phyloP scores from a whole-genome alignment of 2,797 vertebrate genomes.

The Xiphorhynchus erythropygius region DNA sequence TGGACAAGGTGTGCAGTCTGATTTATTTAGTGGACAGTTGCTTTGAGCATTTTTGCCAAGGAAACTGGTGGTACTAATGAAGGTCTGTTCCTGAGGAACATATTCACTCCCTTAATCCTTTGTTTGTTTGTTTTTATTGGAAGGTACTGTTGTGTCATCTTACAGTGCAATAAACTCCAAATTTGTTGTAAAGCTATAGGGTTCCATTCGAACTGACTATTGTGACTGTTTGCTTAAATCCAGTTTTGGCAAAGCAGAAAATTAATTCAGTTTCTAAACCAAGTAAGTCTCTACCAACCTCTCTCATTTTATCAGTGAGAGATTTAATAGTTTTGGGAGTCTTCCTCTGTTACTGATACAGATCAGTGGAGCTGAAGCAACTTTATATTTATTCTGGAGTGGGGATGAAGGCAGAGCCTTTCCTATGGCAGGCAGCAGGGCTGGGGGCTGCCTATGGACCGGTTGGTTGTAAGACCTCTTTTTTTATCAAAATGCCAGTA shows the following conservation, averaged over 20 bases:
- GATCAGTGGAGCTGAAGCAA: neutral
- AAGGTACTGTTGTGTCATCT: neutral
- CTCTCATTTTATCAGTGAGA: constrained; percentile 30
- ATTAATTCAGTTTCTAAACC: constrained; percentile 10
- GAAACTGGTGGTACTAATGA: neutral
- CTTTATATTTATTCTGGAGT: neutral
- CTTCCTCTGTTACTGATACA: neutral
- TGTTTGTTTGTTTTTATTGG: fast-evolving
- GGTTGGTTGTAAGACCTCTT: neutral
- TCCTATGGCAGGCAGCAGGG: neutral
- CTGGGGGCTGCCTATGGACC: neutral
- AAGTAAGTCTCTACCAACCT: neutral
- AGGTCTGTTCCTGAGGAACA: neutral
- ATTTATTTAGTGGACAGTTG: neutral
- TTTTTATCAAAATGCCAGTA: neutral
- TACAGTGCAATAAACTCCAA: neutral
- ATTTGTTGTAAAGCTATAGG: neutral
- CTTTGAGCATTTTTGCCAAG: neutral
- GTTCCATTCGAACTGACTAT: neutral
- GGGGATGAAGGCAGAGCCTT: neutral
- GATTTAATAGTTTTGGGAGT: neutral
- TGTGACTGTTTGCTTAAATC: neutral
- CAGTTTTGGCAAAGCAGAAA: neutral
- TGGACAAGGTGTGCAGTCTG: neutral
- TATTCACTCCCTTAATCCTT: neutral